Conservation (phyloP, 2,888 invertebrate species). For the Spicauda simplicius region DNA sequence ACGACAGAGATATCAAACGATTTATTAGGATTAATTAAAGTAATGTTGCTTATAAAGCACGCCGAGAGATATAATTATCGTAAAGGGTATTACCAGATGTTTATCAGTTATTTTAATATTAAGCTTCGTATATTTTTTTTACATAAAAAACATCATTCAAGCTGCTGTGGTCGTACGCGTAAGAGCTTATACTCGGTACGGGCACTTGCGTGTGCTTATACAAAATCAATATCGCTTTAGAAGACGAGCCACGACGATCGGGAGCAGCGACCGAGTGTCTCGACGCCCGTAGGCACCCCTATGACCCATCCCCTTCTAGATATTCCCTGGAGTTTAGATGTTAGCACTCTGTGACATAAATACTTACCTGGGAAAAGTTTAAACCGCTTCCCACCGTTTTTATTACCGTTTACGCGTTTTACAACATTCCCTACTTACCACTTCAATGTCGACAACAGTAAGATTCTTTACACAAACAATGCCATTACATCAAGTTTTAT, state of each 20-base stretch:
- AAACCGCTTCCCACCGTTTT: constrained; percentile 67
- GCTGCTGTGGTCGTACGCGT: constrained; percentile 40
- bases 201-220: constrained; percentile 50
- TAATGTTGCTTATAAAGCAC: background rate
- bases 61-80: background rate
- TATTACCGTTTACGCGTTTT: constrained; percentile 57
- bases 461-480: constrained; percentile 26
- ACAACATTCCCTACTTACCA: constrained; percentile 40
- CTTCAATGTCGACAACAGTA: constrained; percentile 43
- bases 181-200: constrained; percentile 49
- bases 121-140: no score
- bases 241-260: constrained; percentile 59
- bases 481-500: constrained; percentile 14
- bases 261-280: constrained; percentile 60
- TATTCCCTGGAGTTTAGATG: constrained; percentile 63
- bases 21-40: constrained; percentile 2
- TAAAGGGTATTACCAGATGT: background rate
- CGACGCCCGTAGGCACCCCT: constrained; percentile 61
- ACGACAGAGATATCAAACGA: background rate
- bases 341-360: constrained; percentile 75
- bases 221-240: constrained; percentile 67
- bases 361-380: constrained; percentile 73
- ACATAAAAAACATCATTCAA: constrained; percentile 12
- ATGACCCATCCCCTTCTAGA: constrained; percentile 61
- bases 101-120: no score